These are phyloP conservation scores for Parochlus steinenii DNA, from an alignment of 2,888 invertebrate species.

Conservation along the genomic window DNA sequence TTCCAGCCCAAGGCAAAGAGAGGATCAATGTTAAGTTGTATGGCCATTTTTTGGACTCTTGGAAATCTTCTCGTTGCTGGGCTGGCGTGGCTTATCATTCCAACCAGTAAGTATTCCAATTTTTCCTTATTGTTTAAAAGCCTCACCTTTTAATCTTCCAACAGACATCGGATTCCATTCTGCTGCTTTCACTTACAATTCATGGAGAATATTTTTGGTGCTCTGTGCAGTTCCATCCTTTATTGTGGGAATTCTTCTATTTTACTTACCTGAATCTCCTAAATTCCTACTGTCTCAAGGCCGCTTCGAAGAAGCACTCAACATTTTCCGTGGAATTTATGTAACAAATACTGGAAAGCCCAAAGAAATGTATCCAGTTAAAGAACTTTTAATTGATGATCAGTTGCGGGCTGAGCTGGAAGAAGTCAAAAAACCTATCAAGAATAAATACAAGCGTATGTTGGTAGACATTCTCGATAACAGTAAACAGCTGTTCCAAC, in stretches of 20 bases:
- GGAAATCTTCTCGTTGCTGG: conserved; percentile 87
- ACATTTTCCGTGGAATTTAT: conserved; percentile 67
- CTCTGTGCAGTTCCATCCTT: conserved; percentile 81
- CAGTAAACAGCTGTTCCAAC: conserved; percentile 62
- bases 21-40: conserved; percentile 82
- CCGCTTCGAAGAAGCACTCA: conserved; percentile 60
- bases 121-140: conserved; percentile 1
- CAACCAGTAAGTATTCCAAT: conserved; percentile 31
- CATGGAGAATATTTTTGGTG: conserved; percentile 81
- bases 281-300: conserved; percentile 72
- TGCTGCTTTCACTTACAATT: conserved; percentile 61
- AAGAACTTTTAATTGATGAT: conserved; percentile 47
- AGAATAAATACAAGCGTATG: conserved; percentile 56
- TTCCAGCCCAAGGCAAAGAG: conserved; percentile 83
- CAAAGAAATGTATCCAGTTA: conserved; percentile 59
- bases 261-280: conserved; percentile 79
- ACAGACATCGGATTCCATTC: conserved; percentile 53
- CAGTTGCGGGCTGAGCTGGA: conserved; percentile 26
- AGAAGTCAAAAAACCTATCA: conserved; percentile 33
- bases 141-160: conserved; percentile 11
- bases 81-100: conserved; percentile 57
- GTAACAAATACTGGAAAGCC: conserved; percentile 63
- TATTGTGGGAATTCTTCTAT: conserved; percentile 64
- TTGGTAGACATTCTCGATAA: conserved; percentile 60
- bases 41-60: conserved; percentile 91